Percentiles rank a stretch among this genome's conserved stretches.
Conservation (phyloP, 1,140 invertebrate genomes). For the Drosophila virilis region DNA sequence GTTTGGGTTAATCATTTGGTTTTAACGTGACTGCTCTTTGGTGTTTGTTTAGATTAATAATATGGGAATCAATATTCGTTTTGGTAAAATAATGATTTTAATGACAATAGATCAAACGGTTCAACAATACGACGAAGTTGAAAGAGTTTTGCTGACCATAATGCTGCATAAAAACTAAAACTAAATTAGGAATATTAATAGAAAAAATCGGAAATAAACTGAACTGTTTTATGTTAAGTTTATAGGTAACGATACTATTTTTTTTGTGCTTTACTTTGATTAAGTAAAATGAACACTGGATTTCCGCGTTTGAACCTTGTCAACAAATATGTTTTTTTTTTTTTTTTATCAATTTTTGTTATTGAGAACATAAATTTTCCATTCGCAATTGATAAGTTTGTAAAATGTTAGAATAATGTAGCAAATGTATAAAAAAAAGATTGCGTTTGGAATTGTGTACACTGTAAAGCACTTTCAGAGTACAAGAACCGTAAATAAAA, state of each 20-base stretch:
- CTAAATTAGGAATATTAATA: too few relatives aligned
- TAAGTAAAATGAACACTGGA: too few relatives aligned
- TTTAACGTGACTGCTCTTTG: background rate
- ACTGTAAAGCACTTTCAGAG: slow-evolving; percentile 15
- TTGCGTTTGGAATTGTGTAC: background rate
- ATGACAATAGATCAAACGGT: background rate
- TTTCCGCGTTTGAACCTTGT: too few relatives aligned
- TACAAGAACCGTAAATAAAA: slow-evolving; percentile 3
- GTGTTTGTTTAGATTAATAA: background rate
- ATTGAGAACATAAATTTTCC: background rate
- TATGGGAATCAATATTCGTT: background rate
- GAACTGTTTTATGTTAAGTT: too few relatives aligned
- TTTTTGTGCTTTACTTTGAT: too few relatives aligned
- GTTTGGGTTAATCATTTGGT: background rate
- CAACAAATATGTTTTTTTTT: too few relatives aligned
- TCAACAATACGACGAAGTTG: too few relatives aligned
- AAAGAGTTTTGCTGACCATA: too few relatives aligned
- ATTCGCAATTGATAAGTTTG: background rate
- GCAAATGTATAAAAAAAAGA: background rate
- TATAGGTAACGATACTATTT: too few relatives aligned
- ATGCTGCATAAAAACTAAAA: too few relatives aligned
- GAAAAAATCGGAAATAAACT: too few relatives aligned
- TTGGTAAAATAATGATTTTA: too few relatives aligned
- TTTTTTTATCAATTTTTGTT: background rate
- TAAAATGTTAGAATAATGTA: background rate